phyloP scores from a whole-genome alignment of 2,888 invertebrate genomes.

The Sesamia inferens region DNA sequence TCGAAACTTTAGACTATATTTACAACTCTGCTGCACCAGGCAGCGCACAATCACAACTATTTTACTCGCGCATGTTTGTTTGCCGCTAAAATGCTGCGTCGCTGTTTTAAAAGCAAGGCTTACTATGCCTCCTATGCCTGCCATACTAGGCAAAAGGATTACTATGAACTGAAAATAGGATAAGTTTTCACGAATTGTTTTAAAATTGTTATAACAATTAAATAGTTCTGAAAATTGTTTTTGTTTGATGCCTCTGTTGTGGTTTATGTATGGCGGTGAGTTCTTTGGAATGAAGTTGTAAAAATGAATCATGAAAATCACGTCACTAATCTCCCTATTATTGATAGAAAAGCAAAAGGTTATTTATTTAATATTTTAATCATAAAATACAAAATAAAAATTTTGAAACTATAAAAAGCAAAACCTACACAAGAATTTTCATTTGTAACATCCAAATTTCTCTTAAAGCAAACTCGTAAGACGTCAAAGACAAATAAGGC shows the following conservation, averaged over 20 bases:
- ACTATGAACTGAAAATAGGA: slow-evolving; percentile 36
- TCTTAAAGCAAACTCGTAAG: slow-evolving; percentile 20
- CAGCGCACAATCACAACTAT: slow-evolving; percentile 71
- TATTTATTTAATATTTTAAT: neutral
- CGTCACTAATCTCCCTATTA: neutral
- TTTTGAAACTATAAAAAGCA: neutral
- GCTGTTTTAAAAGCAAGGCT: slow-evolving; percentile 55
- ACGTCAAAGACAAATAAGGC: slow-evolving; percentile 42
- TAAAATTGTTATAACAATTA: slow-evolving; percentile 39
- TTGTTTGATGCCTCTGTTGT: slow-evolving; percentile 40
- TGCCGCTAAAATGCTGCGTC: slow-evolving; percentile 61
- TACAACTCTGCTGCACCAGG: slow-evolving; percentile 31
- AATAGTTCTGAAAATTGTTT: slow-evolving; percentile 26
- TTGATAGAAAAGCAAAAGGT: neutral
- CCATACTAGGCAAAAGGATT: no score
- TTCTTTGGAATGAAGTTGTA: neutral
- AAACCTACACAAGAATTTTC: slow-evolving; percentile 1
- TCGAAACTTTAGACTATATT: slow-evolving; percentile 71
- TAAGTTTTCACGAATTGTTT: slow-evolving; percentile 48
- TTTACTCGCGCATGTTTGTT: slow-evolving; percentile 70
- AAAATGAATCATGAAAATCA: slow-evolving; percentile 3
- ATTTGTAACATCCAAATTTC: slow-evolving; percentile 8
- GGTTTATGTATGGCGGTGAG: slow-evolving; percentile 18
- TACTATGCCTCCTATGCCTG: no score
- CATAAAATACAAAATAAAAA: neutral